phyloP scores from a whole-genome alignment of 2,888 invertebrate genomes.

The Aphrophora alni region DNA sequence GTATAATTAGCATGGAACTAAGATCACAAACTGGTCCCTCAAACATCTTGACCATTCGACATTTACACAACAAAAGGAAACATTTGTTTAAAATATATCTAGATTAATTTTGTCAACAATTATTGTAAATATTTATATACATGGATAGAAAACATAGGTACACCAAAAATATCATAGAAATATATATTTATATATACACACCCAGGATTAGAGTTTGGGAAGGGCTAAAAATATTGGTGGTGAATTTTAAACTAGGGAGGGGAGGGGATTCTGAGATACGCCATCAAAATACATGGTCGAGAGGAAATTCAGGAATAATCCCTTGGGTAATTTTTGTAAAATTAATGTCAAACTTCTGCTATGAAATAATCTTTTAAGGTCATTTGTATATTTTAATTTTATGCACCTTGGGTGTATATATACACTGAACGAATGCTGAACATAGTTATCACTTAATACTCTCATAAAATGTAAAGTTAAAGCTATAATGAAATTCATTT shows the following conservation, averaged over 20 bases:
- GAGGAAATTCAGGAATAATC: too few relatives aligned
- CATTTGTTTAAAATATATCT: not conserved
- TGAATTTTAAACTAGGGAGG: too few relatives aligned
- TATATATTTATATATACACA: not conserved
- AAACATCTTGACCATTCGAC: not conserved
- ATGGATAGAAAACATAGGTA: not conserved
- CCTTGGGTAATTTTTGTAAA: too few relatives aligned
- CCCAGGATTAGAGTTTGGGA: not conserved
- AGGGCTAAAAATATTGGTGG: not conserved
- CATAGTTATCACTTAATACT: not conserved
- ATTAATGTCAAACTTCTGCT: not conserved
- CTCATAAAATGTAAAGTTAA: not conserved
- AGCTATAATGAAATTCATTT: not conserved
- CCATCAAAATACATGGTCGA: too few relatives aligned
- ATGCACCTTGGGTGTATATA: not conserved
- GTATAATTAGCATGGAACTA: not conserved
- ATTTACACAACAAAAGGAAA: not conserved
- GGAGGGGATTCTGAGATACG: too few relatives aligned
- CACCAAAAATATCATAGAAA: not conserved
- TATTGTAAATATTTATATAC: not conserved
- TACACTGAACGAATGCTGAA: not conserved
- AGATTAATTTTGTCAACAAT: not conserved
- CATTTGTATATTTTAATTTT: not conserved
- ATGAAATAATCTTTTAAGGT: not conserved
- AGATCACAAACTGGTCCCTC: constrained; percentile 6